Conservation (phyloP, 1,140 invertebrate species). For the Sweltsa coloradensis region DNA sequence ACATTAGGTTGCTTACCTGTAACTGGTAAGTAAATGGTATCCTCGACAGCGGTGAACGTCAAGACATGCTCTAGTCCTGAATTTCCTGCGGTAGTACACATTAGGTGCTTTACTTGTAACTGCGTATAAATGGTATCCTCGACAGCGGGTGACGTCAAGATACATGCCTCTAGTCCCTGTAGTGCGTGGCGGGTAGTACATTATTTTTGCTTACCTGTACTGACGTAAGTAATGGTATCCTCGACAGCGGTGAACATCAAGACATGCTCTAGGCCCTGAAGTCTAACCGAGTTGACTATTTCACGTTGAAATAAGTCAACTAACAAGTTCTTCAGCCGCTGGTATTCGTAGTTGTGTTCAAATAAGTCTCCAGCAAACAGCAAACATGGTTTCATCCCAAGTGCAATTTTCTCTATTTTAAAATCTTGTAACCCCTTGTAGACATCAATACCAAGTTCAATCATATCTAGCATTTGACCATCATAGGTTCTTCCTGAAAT, state of each 20-base stretch:
- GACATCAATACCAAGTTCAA: slow-evolving; percentile 83
- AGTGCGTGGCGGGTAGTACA: too few species aligned
- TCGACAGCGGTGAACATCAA: slow-evolving; percentile 76
- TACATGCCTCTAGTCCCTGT: too few species aligned
- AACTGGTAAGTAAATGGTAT: slow-evolving; percentile 77
- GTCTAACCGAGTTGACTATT: slow-evolving; percentile 59
- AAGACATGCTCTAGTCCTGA: slow-evolving; percentile 90
- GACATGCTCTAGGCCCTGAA: slow-evolving; percentile 89
- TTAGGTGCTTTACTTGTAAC: too few species aligned
- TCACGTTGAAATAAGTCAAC: slow-evolving; percentile 90
- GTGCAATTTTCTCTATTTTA: slow-evolving; percentile 60
- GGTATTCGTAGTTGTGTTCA: slow-evolving; percentile 66
- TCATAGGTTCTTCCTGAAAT: slow-evolving; percentile 68
- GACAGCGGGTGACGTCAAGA: too few species aligned
- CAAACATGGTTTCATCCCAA: slow-evolving; percentile 83
- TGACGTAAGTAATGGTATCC: slow-evolving; percentile 73
- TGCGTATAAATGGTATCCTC: too few species aligned
- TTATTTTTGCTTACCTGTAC: slow-evolving; percentile 73
- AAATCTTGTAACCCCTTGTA: slow-evolving; percentile 70
- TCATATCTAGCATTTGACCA: slow-evolving; percentile 85
- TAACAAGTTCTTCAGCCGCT: slow-evolving; percentile 77
- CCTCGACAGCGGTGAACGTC: slow-evolving; percentile 72
- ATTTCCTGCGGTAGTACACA: too few species aligned
- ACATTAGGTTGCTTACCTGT: too few species aligned
- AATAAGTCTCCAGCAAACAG: slow-evolving; percentile 89